phyloP scores from a whole-genome alignment of 2,888 invertebrate genomes.

The Timema podura region DNA sequence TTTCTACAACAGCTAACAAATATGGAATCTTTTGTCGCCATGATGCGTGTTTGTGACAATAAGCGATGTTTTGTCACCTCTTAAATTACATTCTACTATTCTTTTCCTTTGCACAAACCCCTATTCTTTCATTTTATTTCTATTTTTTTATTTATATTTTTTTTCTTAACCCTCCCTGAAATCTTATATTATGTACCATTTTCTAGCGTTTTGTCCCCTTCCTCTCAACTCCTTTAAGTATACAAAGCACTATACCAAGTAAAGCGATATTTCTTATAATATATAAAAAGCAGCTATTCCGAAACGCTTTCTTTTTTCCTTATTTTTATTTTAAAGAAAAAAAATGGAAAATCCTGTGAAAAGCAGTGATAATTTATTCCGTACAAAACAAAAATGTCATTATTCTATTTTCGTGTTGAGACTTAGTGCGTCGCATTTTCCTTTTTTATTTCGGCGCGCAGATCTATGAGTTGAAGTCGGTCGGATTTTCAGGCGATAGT shows the following conservation, averaged over 20 bases:
- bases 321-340: neutral
- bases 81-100: constrained; percentile 16
- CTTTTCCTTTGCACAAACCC: neutral
- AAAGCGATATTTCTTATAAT: constrained; percentile 5
- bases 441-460: neutral
- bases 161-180: constrained; percentile 3
- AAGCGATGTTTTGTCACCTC: constrained; percentile 16
- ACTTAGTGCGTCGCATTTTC: neutral
- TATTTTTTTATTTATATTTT: neutral
- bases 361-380: constrained; percentile 27
- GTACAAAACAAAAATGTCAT: constrained; percentile 18
- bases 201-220: constrained; percentile 7
- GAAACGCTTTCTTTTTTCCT: constrained; percentile 7
- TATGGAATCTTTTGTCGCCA: constrained; percentile 15
- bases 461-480: no score
- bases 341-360: neutral
- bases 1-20: neutral
- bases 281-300: neutral
- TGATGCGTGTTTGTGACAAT: constrained; percentile 14
- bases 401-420: neutral
- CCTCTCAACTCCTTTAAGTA: neutral
- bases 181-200: constrained; percentile 14
- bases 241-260: constrained; percentile 8
- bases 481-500: no score
- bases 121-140: no score